Evolutionary conservation across 2,888 invertebrate species (phyloP), one percentile per base, ranked within the genome.

Genomic region (Rutpela maculata): DNA sequence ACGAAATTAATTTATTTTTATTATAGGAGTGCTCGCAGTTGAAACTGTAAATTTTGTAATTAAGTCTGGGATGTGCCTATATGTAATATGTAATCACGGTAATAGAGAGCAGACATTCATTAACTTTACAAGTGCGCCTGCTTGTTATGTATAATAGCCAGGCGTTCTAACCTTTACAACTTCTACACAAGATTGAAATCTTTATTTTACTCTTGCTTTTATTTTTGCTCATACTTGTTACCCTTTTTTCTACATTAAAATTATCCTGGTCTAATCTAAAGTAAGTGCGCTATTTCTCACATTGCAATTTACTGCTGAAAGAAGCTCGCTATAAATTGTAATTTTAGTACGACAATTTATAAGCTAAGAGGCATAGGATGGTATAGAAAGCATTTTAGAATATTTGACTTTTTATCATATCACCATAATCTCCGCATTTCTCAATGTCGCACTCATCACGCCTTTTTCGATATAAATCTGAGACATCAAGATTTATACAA

Each of bases 41-140:
- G 81, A 80, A 84, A 84, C 85, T 85, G 84, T 81, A 84, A 86
- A 86, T 86, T 86, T 84, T 80, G 85, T 84, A 85, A 85, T 86
- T 85, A 85, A 84, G 81, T 84, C 80, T 76, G 81, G 84, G 84
- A 84, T 84, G 83, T 83, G 84, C 82, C 83, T 82, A 84, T 81
- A 83, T 83, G 83, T 80, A 84, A 84, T 84, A 82, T 84, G 83
- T 84, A 85, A 84, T 84, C 83, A 82, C 81, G 83, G 83, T 84
- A 84, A 85, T 84, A 81, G 82, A 81, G 82, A 81, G 80, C 81
- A 80, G 82, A 80, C 81, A 84, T 84, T 84, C 83, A 83, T 85
- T 84, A 84, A 84, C 79, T 83, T 81, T 83, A 84, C 83, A 83
- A 84, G 82, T 84, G 82, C 84, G 83, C 82, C 80, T 78, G 82